Base-by-base conservation (phyloP, 2,113 vertebrate genomes). In the Struthidea cinerea region DNA sequence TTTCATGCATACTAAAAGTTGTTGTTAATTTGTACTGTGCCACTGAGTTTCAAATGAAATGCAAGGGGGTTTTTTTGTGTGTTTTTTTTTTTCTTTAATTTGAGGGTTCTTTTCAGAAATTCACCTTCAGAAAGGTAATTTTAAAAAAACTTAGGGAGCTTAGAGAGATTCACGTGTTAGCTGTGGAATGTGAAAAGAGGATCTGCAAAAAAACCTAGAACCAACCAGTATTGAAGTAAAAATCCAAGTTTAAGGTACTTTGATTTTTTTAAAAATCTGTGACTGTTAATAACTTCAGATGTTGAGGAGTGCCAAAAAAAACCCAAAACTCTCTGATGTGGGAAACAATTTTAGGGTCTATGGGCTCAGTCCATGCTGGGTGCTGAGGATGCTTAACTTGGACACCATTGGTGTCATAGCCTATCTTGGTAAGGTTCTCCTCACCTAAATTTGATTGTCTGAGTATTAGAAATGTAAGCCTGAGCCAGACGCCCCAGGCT, bases 391-490 rank as follows among this genome's bases (percentile, higher is more conserved):
- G 6, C 4, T 63, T 59, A 23, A 19, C 14, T 74, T 24, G 24
- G 42, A 41, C 3, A 26, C 9, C 4, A 0, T 5, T 70, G n/a
- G 13, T 33, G 2, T 16, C 1, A 0, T 7, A 42, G 3, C 14
- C 23, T 50, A 1, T 39, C 30, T 67, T 39, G 20, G 35, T 59
- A 71, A 14, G 15, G 16, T 17, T 47, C 4, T 55, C 18, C 15
- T 81, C 55, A 52, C 13, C 30, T 56, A 44, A 39, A 55, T 71
- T 75, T 67, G 12, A 57, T 77, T 42, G 11, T 33, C 57, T 59
- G 18, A 35, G 11, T 18, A 23, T 68, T 64, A 84, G 61, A 93
- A 64, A 60, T 56, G 4, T n/a, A 73, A 49, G 74, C 20, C 49
- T 64, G n/a, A 91, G 28, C 56, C 69, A 87, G 44, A 37, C 8